A percentile compares a stretch with the other conserved stretches of the same genome.
phyloP scores from a whole-genome alignment of 2,797 vertebrate genomes.

The Notoglanidium macrostoma region DNA sequence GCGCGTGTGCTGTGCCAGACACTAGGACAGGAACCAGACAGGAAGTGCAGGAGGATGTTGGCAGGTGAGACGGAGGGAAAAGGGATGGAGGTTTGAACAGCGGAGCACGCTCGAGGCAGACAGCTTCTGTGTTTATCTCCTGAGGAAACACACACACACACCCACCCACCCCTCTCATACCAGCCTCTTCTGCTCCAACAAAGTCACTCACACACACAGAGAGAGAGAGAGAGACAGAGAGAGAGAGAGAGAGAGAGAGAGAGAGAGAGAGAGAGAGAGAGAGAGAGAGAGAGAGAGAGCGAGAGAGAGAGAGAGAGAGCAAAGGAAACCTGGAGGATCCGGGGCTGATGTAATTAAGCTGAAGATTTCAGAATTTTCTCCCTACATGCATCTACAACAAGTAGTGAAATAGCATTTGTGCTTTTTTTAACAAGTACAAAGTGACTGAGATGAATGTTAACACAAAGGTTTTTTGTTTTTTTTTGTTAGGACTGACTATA shows the following conservation, averaged over 20 bases:
- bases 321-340: neutral
- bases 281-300: too few relatives aligned
- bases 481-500: neutral
- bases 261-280: too few relatives aligned
- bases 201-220: neutral
- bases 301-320: too few relatives aligned
- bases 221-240: too few relatives aligned
- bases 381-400: neutral
- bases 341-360: neutral
- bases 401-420: neutral
- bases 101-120: neutral
- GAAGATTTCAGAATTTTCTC: neutral
- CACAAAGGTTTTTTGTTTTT: neutral
- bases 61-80: constrained; percentile 27
- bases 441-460: too few relatives aligned
- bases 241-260: too few relatives aligned
- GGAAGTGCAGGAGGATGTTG: constrained; percentile 33
- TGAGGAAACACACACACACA: neutral
- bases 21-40: constrained; percentile 42
- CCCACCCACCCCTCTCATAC: neutral
- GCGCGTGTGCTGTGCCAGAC: constrained; percentile 22
- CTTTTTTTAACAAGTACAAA: too few relatives aligned
- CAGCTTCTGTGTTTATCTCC: neutral
- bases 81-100: constrained; percentile 7
- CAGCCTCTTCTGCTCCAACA: neutral